These are phyloP conservation scores for Microctonus hyperodae DNA, from an alignment of 2,888 invertebrate species.

Conservation along the genomic window DNA sequence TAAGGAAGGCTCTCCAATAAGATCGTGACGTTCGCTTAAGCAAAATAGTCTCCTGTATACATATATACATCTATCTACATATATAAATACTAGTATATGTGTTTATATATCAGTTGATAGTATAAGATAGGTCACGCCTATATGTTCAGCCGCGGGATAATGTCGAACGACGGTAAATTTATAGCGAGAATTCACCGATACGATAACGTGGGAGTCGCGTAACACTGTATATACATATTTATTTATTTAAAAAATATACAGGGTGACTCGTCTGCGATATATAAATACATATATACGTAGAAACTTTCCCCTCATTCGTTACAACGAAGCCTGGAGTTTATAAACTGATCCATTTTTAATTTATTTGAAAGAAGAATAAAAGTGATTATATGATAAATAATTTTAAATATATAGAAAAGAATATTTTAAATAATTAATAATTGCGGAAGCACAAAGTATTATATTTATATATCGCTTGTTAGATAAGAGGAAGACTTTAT, in stretches of 20 bases:
- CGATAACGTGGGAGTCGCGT: slow-evolving; percentile 55
- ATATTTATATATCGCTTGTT: too few relatives aligned
- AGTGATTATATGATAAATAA: too few relatives aligned
- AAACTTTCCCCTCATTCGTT: slow-evolving; percentile 27
- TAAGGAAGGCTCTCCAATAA: slow-evolving; percentile 1
- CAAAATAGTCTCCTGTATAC: slow-evolving; percentile 28
- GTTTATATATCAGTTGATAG: slow-evolving; percentile 32
- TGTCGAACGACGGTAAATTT: slow-evolving; percentile 57
- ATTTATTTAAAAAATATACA: neutral
- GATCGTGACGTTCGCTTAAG: slow-evolving; percentile 40
- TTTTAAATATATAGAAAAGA: too few relatives aligned
- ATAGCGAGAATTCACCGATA: slow-evolving; percentile 47
- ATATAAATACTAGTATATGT: neutral
- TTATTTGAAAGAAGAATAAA: too few relatives aligned
- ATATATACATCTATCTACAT: neutral
- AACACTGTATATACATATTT: slow-evolving; percentile 28
- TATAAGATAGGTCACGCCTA: slow-evolving; percentile 54
- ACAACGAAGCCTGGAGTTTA: slow-evolving; percentile 7
- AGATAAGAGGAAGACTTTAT: too few relatives aligned
- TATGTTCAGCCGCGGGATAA: slow-evolving; percentile 50
- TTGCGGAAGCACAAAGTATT: too few relatives aligned
- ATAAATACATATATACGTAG: neutral
- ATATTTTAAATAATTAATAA: too few relatives aligned
- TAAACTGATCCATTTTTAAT: too few relatives aligned
- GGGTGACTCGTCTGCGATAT: slow-evolving; percentile 34